Evolutionary conservation across 35 echinoderm and acorn worm genomes (phyloP).

Genomic region (Ophioderma brevispina): DNA sequence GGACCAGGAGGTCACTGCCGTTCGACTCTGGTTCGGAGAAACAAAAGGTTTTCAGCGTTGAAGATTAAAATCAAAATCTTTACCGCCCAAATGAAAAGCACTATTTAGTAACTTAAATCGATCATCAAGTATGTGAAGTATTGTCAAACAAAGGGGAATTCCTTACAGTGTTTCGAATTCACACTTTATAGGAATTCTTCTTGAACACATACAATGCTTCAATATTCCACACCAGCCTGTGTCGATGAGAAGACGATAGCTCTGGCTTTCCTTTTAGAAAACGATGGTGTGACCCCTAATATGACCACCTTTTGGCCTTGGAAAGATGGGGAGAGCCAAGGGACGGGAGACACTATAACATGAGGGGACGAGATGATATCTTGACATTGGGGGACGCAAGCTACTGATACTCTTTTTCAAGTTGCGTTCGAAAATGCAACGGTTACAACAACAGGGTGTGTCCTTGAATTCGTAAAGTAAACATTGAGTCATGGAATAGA

Average conservation of each 20-base stretch:
- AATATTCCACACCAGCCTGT: conserved; percentile 30
- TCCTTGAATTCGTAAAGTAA: neutral
- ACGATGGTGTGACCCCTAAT: conserved; percentile 40
- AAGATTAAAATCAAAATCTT: too few relatives aligned
- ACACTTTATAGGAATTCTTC: too few relatives aligned
- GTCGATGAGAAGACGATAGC: conserved; percentile 13
- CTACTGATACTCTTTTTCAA: conserved; percentile 73
- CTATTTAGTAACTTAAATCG: too few relatives aligned
- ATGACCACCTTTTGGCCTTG: conserved; percentile 76
- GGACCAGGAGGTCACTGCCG: too few relatives aligned
- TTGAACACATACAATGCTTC: neutral
- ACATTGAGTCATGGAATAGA: neutral
- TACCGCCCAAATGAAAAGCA: too few relatives aligned
- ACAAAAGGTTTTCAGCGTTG: too few relatives aligned
- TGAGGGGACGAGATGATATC: conserved; percentile 15
- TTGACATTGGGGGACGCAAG: conserved; percentile 1
- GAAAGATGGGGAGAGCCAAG: conserved; percentile 54
- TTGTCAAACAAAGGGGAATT: too few relatives aligned
- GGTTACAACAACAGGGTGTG: neutral
- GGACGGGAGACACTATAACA: conserved; percentile 58
- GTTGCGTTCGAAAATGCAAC: neutral
- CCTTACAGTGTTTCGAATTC: too few relatives aligned
- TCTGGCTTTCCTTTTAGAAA: conserved; percentile 35
- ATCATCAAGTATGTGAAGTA: too few relatives aligned
- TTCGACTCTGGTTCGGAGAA: too few relatives aligned